phyloP scores from a whole-genome alignment of 2,113 vertebrate genomes.

The Sylvicapra grimmia region DNA sequence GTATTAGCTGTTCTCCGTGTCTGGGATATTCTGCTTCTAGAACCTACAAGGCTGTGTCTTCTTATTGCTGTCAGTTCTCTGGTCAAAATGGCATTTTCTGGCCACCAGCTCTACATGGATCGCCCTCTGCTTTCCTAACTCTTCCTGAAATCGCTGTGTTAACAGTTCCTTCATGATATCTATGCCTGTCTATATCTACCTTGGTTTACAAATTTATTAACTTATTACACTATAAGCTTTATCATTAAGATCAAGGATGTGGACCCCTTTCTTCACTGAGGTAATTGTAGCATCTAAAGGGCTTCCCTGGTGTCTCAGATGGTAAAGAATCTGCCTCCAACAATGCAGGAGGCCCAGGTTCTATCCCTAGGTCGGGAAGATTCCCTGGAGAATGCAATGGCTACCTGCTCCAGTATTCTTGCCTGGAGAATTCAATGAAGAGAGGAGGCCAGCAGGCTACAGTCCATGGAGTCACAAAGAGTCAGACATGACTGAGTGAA shows the following conservation, averaged over 20 bases:
- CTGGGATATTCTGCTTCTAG: neutral
- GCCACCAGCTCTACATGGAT: neutral
- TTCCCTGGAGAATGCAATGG: neutral
- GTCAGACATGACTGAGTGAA: neutral
- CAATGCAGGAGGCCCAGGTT: neutral
- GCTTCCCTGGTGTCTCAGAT: neutral
- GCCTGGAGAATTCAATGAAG: neutral
- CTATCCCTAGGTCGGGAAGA: neutral
- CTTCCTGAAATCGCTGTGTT: no score
- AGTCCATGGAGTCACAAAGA: neutral
- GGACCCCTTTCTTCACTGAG: neutral
- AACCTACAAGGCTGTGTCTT: neutral
- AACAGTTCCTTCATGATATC: neutral
- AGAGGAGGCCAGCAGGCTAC: neutral
- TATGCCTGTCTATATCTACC: neutral
- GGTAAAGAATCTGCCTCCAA: neutral
- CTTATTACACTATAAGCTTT: neutral
- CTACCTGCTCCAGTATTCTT: neutral
- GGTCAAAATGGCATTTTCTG: neutral
- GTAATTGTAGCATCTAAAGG: neutral
- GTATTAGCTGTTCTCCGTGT: neutral
- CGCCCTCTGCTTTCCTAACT: accelerated
- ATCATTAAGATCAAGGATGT: neutral
- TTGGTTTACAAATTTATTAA: neutral
- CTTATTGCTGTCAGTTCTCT: neutral